Conservation (phyloP, 2,888 invertebrate species). For the Acleris holmiana region DNA sequence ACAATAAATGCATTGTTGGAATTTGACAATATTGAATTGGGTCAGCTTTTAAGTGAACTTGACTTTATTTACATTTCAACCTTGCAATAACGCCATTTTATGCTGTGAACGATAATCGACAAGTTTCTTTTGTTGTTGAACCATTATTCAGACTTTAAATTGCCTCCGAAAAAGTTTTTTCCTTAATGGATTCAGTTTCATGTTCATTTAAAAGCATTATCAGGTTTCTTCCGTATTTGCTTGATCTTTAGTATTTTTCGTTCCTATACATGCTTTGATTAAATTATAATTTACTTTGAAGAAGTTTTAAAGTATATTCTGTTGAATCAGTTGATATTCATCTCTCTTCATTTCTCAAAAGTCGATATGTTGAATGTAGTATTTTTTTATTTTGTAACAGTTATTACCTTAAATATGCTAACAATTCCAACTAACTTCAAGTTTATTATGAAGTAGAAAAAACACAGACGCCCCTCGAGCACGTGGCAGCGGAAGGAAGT, state of each 20-base stretch:
- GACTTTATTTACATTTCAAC: conserved; percentile 26
- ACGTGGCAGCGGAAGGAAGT: conserved; percentile 67
- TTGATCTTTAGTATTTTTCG: neutral
- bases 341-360: too few relatives aligned
- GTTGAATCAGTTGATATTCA: too few relatives aligned
- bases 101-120: conserved; percentile 5
- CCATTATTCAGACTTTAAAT: conserved; percentile 9
- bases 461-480: conserved; percentile 48
- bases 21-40: conserved; percentile 15
- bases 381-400: too few relatives aligned
- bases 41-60: conserved; percentile 32
- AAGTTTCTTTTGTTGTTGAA: conserved; percentile 4
- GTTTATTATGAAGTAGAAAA: conserved; percentile 16
- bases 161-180: conserved; percentile 4
- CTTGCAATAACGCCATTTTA: conserved; percentile 4
- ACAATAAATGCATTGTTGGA: neutral
- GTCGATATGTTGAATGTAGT: too few relatives aligned
- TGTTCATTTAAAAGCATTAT: conserved; percentile 3
- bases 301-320: too few relatives aligned
- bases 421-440: neutral
- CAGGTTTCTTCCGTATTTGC: conserved; percentile 1
- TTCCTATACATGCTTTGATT: neutral
- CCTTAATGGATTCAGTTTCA: conserved; percentile 1
- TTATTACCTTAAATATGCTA: neutral
- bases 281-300: too few relatives aligned